phyloP scores from a whole-genome alignment of 2,888 invertebrate species.

The Ephialtes manifestator region DNA sequence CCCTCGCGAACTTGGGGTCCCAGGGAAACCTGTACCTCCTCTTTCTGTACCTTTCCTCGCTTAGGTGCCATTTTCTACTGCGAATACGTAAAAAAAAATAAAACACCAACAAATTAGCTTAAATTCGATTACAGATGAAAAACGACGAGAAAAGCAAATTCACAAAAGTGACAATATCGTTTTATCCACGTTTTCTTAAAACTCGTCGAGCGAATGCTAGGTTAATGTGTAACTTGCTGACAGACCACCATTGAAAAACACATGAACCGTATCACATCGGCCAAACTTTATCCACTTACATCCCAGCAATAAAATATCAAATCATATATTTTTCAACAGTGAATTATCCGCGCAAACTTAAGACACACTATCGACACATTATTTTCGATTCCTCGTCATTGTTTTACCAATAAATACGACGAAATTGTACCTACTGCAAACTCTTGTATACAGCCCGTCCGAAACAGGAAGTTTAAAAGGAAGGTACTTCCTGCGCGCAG shows the following conservation, averaged over 20 bases:
- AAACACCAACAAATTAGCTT: constrained; percentile 12
- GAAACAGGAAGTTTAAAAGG: constrained; percentile 76
- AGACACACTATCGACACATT: constrained; percentile 47
- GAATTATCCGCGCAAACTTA: constrained; percentile 12
- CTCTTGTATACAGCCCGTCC: constrained; percentile 69
- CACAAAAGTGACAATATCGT: background rate
- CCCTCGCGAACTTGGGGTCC: constrained; percentile 99
- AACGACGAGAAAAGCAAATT: background rate
- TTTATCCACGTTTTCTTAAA: constrained; percentile 21
- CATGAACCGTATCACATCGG: constrained; percentile 59
- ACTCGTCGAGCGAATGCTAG: constrained; percentile 30
- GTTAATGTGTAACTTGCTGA: constrained; percentile 60
- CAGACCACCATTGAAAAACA: constrained; percentile 65
- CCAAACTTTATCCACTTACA: constrained; percentile 74
- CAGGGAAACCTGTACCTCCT: constrained; percentile 98
- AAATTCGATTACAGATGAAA: background rate
- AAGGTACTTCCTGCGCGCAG: constrained; percentile 72
- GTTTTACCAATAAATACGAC: constrained; percentile 67
- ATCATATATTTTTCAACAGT: constrained; percentile 38
- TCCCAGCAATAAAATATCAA: constrained; percentile 67
- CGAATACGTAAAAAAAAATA: constrained; percentile 64
- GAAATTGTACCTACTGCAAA: constrained; percentile 71
- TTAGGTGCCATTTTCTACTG: constrained; percentile 95
- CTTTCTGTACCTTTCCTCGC: constrained; percentile 98
- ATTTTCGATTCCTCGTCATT: constrained; percentile 63